Evolutionary conservation across 2,888 invertebrate species (phyloP).

Genomic region (Mimachlamys varia): DNA sequence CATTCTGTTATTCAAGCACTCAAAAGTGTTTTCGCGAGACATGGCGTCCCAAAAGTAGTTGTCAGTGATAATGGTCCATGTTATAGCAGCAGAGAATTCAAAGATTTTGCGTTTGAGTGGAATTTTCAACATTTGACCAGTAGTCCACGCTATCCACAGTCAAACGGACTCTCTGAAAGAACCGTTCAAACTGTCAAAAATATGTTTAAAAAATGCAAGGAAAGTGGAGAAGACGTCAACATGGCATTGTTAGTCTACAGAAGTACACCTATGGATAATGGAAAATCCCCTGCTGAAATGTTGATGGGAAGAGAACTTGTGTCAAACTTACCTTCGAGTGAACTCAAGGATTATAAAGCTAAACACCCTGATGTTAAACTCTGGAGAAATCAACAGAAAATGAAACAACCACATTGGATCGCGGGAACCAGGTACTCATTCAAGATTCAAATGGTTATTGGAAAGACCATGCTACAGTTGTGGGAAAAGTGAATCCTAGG

Average conservation of each 20-base stretch:
- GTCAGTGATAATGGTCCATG: conserved; percentile 48
- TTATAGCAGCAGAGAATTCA: conserved; percentile 19
- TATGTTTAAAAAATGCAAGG: not conserved
- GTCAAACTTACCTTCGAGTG: not conserved
- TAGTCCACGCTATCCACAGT: conserved; percentile 44
- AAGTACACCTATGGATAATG: not conserved
- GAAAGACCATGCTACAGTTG: not conserved
- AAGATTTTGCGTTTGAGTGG: conserved; percentile 30
- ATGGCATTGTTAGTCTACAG: not conserved
- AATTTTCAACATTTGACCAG: conserved; percentile 42
- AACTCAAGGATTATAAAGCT: not conserved
- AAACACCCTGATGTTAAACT: too few relatives aligned
- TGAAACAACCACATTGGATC: not conserved
- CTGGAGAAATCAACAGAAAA: not conserved
- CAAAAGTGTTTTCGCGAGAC: conserved; percentile 38
- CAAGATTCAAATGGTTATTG: not conserved
- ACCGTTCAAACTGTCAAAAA: conserved; percentile 46
- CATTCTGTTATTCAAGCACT: not conserved
- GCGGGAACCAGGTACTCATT: not conserved
- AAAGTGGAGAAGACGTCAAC: not conserved
- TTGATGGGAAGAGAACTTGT: not conserved
- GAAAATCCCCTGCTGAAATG: not conserved
- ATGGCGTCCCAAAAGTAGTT: conserved; percentile 39
- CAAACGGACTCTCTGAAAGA: conserved; percentile 48
- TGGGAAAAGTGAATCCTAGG: not conserved